A percentile compares a stretch with the other conserved stretches of the same genome.
These are phyloP conservation scores for Drosophila falleni DNA, from an alignment of 2,888 invertebrate species.

Conservation along the genomic window DNA sequence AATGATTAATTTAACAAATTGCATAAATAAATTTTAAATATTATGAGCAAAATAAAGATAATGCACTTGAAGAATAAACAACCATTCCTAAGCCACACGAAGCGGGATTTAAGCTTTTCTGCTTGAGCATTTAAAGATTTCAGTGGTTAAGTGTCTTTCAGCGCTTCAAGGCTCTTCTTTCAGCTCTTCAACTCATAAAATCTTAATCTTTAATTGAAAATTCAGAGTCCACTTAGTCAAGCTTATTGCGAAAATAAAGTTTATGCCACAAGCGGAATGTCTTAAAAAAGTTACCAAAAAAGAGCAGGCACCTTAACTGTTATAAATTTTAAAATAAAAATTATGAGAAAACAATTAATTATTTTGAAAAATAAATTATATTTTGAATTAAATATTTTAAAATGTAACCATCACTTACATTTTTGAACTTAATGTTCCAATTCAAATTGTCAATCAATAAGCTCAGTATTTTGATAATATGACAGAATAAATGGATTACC, in stretches of 20 bases:
- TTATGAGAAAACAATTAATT: no score
- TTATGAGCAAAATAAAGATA: not conserved
- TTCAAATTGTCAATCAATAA: no score
- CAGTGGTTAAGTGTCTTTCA: not conserved
- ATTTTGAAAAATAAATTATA: no score
- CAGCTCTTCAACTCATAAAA: not conserved
- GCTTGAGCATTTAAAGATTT: not conserved
- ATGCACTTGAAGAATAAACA: not conserved
- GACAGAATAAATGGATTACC: no score
- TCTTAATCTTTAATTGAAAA: not conserved
- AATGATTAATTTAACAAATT: conserved; percentile 9
- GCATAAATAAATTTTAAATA: not conserved
- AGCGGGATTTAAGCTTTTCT: not conserved
- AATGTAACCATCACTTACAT: no score
- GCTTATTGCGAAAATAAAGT: not conserved
- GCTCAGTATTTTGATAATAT: no score
- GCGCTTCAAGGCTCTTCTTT: not conserved
- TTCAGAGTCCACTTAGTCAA: not conserved
- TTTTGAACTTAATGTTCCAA: no score
- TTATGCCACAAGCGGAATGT: not conserved
- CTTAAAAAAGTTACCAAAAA: not conserved
- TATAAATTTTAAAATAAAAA: not conserved
- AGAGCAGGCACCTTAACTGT: not conserved
- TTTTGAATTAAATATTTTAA: no score
- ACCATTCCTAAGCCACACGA: not conserved